Evolutionary conservation across 2,888 invertebrate species (phyloP).

Genomic region (Pecten maximus): DNA sequence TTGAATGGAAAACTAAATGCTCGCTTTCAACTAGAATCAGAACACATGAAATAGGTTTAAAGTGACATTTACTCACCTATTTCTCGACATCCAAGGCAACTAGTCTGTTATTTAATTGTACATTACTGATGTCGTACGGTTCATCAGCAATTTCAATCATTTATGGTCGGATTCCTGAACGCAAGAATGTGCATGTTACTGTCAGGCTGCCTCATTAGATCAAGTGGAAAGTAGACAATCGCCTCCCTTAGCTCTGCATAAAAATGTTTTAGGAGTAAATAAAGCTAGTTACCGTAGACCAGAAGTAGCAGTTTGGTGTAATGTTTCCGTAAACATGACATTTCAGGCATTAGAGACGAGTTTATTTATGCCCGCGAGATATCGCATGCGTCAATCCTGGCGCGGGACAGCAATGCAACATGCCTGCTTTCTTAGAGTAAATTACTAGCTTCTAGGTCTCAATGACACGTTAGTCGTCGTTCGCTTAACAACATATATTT

Average conservation of each 20-base stretch:
- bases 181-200: too few species aligned
- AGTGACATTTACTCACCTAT: too few species aligned
- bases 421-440: not conserved
- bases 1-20: too few species aligned
- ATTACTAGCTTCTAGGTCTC: not conserved
- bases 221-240: not conserved
- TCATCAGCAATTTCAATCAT: too few species aligned
- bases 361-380: not conserved
- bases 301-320: not conserved
- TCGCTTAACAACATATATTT: not conserved
- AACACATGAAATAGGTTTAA: too few species aligned
- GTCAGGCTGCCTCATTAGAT: not conserved
- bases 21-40: too few species aligned
- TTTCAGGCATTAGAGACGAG: not conserved
- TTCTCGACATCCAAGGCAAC: too few species aligned
- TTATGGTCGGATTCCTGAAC: too few species aligned
- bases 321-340: not conserved
- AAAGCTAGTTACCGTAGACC: not conserved
- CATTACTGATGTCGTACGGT: too few species aligned
- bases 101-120: too few species aligned
- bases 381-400: not conserved
- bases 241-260: too few species aligned
- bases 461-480: not conserved
- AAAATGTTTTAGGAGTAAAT: not conserved
- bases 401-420: not conserved